phyloP scores from a whole-genome alignment of 2,797 vertebrate species.

The Sebastes minor region DNA sequence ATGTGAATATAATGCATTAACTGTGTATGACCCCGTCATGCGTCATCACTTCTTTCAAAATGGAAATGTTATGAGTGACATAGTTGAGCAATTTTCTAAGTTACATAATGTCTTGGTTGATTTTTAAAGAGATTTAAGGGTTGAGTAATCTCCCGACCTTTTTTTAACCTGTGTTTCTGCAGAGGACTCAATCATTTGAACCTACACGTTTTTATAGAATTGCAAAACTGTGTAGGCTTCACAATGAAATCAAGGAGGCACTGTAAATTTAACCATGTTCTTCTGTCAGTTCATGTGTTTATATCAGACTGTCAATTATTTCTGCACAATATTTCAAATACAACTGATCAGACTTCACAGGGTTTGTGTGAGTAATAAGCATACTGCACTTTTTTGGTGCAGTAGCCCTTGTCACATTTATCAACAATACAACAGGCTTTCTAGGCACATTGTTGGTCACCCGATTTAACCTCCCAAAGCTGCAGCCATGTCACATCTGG shows the following conservation, averaged over 20 bases:
- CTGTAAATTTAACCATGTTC: not conserved
- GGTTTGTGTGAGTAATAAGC: not conserved
- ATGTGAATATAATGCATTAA: not conserved
- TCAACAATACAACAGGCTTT: conserved; percentile 1
- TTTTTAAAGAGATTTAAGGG: not conserved
- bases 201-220: not conserved
- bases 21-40: not conserved
- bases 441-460: conserved; percentile 25
- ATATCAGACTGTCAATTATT: not conserved
- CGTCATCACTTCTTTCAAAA: not conserved
- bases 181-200: not conserved
- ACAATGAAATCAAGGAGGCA: not conserved
- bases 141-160: not conserved
- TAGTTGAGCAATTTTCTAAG: conserved; percentile 17
- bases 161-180: not conserved
- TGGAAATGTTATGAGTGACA: not conserved
- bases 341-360: not conserved
- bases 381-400: not conserved
- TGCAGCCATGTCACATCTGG: conserved; percentile 32
- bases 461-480: conserved; percentile 21
- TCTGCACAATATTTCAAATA: not conserved
- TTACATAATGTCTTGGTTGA: conserved; percentile 23
- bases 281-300: not conserved
- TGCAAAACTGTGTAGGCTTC: not conserved
- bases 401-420: not conserved